A percentile compares a stretch with the other conserved stretches of the same genome.
Conservation (phyloP, 2,888 invertebrate genomes). For the Trissolcus japonicus region DNA sequence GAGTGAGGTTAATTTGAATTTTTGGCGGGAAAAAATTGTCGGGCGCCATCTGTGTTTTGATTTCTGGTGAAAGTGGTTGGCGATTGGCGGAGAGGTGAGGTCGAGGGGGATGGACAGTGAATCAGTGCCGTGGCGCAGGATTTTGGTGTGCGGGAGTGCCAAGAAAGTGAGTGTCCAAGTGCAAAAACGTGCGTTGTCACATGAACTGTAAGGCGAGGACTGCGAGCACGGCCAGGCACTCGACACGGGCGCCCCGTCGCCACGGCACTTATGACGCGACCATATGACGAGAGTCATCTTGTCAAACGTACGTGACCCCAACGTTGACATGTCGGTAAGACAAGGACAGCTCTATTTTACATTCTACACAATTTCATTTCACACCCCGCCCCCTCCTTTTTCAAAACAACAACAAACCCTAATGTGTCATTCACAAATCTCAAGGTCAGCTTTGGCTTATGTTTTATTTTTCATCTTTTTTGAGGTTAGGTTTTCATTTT, state of each 20-base stretch:
- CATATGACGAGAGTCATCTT: conserved; percentile 44
- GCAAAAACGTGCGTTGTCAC: conserved; percentile 17
- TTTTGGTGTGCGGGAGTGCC: conserved; percentile 24
- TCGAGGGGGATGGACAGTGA: conserved; percentile 11
- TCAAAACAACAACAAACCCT: not conserved
- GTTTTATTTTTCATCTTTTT: not conserved
- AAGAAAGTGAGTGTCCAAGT: not conserved
- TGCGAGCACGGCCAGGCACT: conserved; percentile 1
- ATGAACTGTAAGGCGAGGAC: not conserved
- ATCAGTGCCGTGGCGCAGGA: conserved; percentile 26
- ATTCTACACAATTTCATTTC: not conserved
- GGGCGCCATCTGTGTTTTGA: conserved; percentile 1
- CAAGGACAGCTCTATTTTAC: conserved; percentile 24
- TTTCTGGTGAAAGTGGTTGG: not conserved
- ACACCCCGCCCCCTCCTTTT: not conserved
- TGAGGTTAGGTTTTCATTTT: conserved; percentile 6
- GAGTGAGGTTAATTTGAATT: too few species aligned
- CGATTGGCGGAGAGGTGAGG: not conserved
- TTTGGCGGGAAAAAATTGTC: too few species aligned
- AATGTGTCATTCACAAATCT: not conserved
- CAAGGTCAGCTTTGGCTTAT: not conserved
- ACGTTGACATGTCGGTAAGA: conserved; percentile 43
- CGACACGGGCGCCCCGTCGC: conserved; percentile 14
- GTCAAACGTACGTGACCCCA: conserved; percentile 29
- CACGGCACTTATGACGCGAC: conserved; percentile 39